Evolutionary conservation across 2,113 vertebrate species (phyloP), one percentile per base, ranked within the genome.

Genomic region (Chunga burmeisteri): DNA sequence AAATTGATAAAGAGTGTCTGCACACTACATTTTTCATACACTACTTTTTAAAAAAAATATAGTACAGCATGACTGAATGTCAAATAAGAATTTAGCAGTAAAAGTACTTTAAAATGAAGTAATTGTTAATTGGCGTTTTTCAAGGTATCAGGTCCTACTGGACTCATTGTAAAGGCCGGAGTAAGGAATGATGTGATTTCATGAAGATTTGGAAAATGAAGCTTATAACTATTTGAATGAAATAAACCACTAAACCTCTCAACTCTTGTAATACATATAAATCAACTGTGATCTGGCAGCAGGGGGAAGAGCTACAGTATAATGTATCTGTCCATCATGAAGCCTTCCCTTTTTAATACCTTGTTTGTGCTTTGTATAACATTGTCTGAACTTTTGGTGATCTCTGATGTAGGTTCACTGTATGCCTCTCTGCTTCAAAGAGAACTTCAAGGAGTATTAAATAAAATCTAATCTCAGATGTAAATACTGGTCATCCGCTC

Each of bases 401-500:
- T 89, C 92, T 85, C 34, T 93, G 59, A 42, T 83, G 68, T 62
- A 74, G 47, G 34, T 75, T 94, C 46, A 20, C 73, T 87, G 87
- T 34, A 34, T 86, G 59, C 68, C 82, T 92, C 90, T 95, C 61
- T 50, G 56, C 77, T 86, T 75, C 65, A 81, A 67, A 92, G 83
- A 53, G 52, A 86, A 79, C 67, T 58, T 94, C 67, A 74, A 74
- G 88, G 68, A 85, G 78, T 81, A 81, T 94, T 94, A 95, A 93
- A 74, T 81, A 90, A 90, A 80, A 75, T 75, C 55, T 86, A 86
- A 89, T 94, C 94, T 87, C 29, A 8, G 46, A 79, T 89, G 86
- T 95, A 95, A 97, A 96, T 91, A 85, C 94, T 86, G 68, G 56
- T 95, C 77, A 96, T 94, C 94, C 18, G 34, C 70, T 88, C 86